Base-by-base conservation (phyloP, 2,113 vertebrate genomes). In the Rhynchopsitta pachyrhyncha region DNA sequence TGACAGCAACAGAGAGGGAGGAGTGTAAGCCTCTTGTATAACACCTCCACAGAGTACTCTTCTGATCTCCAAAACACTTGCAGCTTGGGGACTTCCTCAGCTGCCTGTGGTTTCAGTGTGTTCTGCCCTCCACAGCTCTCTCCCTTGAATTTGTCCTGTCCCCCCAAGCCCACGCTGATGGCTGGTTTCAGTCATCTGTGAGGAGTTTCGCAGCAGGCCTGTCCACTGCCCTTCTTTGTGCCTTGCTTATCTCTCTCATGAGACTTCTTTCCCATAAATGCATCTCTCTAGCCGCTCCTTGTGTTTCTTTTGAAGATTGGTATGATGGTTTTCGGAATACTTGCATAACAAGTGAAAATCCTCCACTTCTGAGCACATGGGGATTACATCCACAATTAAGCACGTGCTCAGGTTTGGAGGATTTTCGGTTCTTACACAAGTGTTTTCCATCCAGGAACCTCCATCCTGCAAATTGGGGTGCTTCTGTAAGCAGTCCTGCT, bases 401-500 rank as follows among this genome's bases (percentile, higher is more conserved):
- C 84, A 86, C 0, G 3, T 90, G 86, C 71, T 85, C 67, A 46
- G 63, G 57, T 10, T 29, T 76, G 82, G 46, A 68, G 76, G 91
- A 93, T 90, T 96, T 95, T 76, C 47, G 27, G 63, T 42, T 84
- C 44, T 81, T 95, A 68, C 0, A 6, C 66, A 92, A 95, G 70
- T 92, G 17, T 90, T 76, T 15, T 68, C 11, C n/a, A 13, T 90
- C n/a, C 42, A 63, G 31, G 90, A 88, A 57, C 53, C 46, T 81
- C 27, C 49, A 55, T 90, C 41, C 73, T 81, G 50, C 42, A 84
- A 78, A 49, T 5, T 28, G 22, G 11, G 33, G 25, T 73, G 49
- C 63, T 91, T 92, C 71, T 77, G 53, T 86, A 82, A 91, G 82
- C 64, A 83, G 67, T 59, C 71, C 55, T 80, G 75, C 71, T 83